phyloP scores from a whole-genome alignment of 2,113 vertebrate species.

The Platichthys flesus region DNA sequence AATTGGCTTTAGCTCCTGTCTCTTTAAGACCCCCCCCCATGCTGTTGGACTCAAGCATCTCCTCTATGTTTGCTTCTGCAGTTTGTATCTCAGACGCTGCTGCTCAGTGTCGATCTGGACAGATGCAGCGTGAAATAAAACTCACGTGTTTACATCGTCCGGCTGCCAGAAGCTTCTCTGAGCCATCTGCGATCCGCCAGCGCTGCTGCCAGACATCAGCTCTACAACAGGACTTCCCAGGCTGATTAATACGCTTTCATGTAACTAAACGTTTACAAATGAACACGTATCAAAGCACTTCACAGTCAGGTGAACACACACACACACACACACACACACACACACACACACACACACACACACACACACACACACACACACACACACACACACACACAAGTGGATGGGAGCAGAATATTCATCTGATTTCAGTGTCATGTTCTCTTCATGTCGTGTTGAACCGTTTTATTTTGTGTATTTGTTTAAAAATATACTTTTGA shows the following conservation, averaged over 20 bases:
- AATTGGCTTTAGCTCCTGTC: no score
- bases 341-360: not conserved
- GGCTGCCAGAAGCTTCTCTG: not conserved
- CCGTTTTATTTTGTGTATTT: no score
- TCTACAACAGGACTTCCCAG: not conserved
- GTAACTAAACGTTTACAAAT: conserved; percentile 12
- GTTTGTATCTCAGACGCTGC: no score
- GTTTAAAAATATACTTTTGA: no score
- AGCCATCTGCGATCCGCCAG: not conserved
- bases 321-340: not conserved
- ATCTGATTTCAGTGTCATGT: no score
- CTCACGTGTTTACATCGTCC: no score
- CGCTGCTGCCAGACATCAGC: not conserved
- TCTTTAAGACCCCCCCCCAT: no score
- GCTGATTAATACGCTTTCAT: not conserved
- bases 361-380: not conserved
- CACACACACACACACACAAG: no score
- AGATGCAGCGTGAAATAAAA: not conserved
- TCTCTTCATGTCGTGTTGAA: no score
- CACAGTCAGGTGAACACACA: not conserved
- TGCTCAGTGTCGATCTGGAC: not conserved
- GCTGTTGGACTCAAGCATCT: no score
- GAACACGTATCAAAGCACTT: not conserved
- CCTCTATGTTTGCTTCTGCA: no score
- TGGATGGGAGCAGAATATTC: no score